Evolutionary conservation across 2,888 invertebrate species (phyloP).

Genomic region (Bursaphelenchus okinawaensis): DNA sequence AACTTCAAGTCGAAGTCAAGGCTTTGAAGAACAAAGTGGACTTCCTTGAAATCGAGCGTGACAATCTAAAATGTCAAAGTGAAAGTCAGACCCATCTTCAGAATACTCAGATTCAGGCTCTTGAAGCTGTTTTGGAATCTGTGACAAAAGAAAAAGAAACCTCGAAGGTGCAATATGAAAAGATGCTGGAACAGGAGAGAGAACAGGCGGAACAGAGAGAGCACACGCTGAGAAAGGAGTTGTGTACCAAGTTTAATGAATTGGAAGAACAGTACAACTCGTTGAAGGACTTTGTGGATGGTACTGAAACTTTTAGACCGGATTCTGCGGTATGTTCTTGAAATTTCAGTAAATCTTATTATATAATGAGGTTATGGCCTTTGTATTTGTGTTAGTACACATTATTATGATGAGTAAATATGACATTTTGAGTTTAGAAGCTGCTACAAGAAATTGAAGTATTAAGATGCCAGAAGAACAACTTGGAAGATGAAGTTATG

Average conservation of each 20-base stretch:
- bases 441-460: constrained; percentile 46
- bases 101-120: constrained; percentile 53
- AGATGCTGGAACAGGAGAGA: constrained; percentile 43
- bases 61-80: constrained; percentile 55
- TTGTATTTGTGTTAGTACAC: not conserved
- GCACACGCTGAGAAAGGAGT: constrained; percentile 52
- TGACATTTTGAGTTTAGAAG: constrained; percentile 22
- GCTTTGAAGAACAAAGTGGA: constrained; percentile 54
- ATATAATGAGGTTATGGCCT: not conserved
- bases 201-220: constrained; percentile 52
- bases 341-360: not conserved
- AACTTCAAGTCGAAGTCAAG: constrained; percentile 54
- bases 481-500: constrained; percentile 38
- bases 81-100: constrained; percentile 56
- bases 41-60: constrained; percentile 56
- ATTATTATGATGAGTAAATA: not conserved
- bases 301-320: constrained; percentile 20
- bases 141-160: constrained; percentile 56
- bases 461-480: constrained; percentile 37
- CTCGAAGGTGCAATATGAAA: constrained; percentile 53
- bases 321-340: constrained; percentile 17
- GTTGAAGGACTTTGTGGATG: constrained; percentile 43
- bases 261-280: constrained; percentile 55
- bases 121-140: constrained; percentile 57
- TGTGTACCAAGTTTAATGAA: constrained; percentile 53